Base-by-base conservation (phyloP, 2,888 invertebrate genomes). In the Luperina nickerlii region DNA sequence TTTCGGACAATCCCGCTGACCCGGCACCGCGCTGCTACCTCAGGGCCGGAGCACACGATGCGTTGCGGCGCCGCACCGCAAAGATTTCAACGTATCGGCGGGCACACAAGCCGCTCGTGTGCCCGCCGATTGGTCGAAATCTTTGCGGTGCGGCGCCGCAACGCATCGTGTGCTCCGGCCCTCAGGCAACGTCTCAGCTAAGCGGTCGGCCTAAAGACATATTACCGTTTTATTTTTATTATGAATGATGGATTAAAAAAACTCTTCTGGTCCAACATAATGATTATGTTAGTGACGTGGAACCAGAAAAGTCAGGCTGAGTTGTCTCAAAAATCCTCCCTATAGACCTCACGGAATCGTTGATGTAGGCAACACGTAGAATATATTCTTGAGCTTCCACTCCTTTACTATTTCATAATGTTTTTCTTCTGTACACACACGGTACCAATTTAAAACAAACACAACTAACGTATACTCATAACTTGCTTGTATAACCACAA, bases 401-500 rank as follows among this genome's bases (percentile, higher is more conserved):
- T 63, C 2, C 18, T 67, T 74, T 15, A 66, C 32, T 38, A 38
- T 27, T 45, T 32, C n/a, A n/a, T 20, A 8, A 42, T 71, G 20
- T 3, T 27, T 70, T n/a, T 67, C n/a, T 20, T 11, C 6, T 15
- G 15, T 45, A 11, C 7, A 76, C 63, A 78, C 48, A 45, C 13
- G 67, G 38, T 67, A 42, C 42, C 45, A 62, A 72, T 73, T 68
- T 57, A 60, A 79, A 81, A 76, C 62, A 70, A 73, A 65, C 6
- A n/a, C 24, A 60, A 65, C 18, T 74, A 62, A 74, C 51, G 45
- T 74, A 42, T 38, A 79, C 62, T 68, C 69, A 79, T 79, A 81
- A 83, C 65, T 68, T 73, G 69, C 54, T 27, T 63, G 51, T 68
- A 32, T 42, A 77, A 84, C 78, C 63, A 82, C 20, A 76, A 78